Base-by-base conservation (phyloP, 2,113 vertebrate genomes). In the Entelurus aequoreus region DNA sequence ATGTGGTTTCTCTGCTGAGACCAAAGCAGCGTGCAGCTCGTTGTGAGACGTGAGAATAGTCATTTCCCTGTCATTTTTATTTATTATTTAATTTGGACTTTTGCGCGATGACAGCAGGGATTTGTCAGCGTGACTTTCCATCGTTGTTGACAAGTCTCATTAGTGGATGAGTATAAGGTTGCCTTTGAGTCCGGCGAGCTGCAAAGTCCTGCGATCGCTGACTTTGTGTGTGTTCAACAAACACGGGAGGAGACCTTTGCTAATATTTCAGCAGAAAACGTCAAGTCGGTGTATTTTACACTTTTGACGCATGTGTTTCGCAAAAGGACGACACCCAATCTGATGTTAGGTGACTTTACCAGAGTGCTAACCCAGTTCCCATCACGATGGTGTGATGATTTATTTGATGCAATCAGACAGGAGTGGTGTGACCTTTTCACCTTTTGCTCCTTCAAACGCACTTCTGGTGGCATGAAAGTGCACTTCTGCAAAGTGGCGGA, bases 331-430 rank as follows among this genome's bases (percentile, higher is more conserved):
- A 46, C 21, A 35, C 51, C 51, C 10, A 11, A 42, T 19, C 38
- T 42, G 15, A 56, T 42, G 54, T 7, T 10, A 11, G 6, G 40
- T 19, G 9, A 5, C 14, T 5, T n/a, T 4, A 42, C 37, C 11
- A 12, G 42, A 8, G 38, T 36, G 28, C 14, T 37, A 19, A 53
- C 19, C 51, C 0, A 8, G 28, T 58, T 64, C 14, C 9, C 14
- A n/a, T 55, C 11, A 12, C 16, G 55, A 57, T 57, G n/a, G 55
- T 67, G 16, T 56, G 38, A 48, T 38, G 6, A 35, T 52, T 65
- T 65, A 55, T 63, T 46, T 65, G 21, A 74, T 65, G 12, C 35
- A 57, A 21, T 65, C 56, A 60, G 54, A 71, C 65, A 74, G 70
- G 68, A 82, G 38, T 55, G 56, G 65, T 1, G 21, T 7, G 6